Conservation (phyloP, 2,888 invertebrate genomes). For the Eupithecia inturbata region DNA sequence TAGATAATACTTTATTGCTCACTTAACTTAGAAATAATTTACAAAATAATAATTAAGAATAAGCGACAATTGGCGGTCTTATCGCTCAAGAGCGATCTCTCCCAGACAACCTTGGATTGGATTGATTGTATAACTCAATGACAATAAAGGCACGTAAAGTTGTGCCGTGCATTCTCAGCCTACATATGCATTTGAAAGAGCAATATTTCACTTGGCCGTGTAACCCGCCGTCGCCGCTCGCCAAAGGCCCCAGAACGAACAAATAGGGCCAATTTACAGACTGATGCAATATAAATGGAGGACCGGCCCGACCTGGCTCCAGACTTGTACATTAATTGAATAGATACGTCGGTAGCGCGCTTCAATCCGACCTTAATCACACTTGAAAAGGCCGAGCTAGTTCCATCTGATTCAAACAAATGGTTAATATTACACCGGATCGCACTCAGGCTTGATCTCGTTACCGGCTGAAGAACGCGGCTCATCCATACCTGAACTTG, state of each 20-base stretch:
- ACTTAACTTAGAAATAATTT: too few species aligned
- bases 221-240: constrained; percentile 55
- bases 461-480: constrained; percentile 45
- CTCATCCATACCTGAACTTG: not conserved
- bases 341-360: constrained; percentile 78
- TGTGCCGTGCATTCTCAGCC: constrained; percentile 23
- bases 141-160: constrained; percentile 12
- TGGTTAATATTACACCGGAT: constrained; percentile 74
- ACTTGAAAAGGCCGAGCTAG: constrained; percentile 76
- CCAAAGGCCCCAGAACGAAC: constrained; percentile 57
- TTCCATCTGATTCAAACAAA: constrained; percentile 63
- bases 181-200: constrained; percentile 49
- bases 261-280: constrained; percentile 73
- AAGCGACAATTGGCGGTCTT: too few species aligned
- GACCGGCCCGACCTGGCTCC: constrained; percentile 65
- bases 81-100: too few species aligned
- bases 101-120: too few species aligned
- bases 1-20: too few species aligned
- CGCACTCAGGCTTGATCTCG: constrained; percentile 72
- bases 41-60: too few species aligned
- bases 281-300: constrained; percentile 75
- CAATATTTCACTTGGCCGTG: constrained; percentile 64
- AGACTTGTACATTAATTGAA: constrained; percentile 78
- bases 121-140: constrained; percentile 21
- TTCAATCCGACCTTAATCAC: constrained; percentile 80